Base-by-base conservation (phyloP, 2,888 invertebrate genomes). In the Koerneria pararmatus region DNA sequence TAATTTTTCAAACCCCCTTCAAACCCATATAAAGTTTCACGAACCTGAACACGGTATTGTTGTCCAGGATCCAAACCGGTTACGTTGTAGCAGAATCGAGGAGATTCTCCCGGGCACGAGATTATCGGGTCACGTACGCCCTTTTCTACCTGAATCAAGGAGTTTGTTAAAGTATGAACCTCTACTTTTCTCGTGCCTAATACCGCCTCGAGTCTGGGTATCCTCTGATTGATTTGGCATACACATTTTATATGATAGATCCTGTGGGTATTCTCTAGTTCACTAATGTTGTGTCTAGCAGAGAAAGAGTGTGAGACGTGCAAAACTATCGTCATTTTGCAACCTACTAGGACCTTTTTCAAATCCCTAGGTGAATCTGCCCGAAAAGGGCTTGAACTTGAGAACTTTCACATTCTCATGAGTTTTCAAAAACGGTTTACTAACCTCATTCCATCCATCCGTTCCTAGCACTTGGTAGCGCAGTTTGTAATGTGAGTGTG, bases 21-120 rank as follows among this genome's bases (percentile, higher is more conserved):
- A 35, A 35, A 8, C 34, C 5, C 35, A 1, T 22, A 6, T 22
- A 56, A 5, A 6, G 8, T 32, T 2, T 35, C 6, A 35, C 57
- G 3, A 5, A 77, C 78, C 65, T 83, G 79, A 8, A 82, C 79
- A 34, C 77, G 73, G 71, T 80, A 83, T 65, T 80, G 82, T 51
- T 78, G 77, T 51, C 82, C 82, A 8, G 78, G 77, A 11, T 82
- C 79, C 57, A 82, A 73, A 29, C 76, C 77, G 24, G 81, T 80
- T 27, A 80, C 78, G 69, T 82, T 81, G 77, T 72, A 82, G 67
- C 83, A 83, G 69, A 80, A 78, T 6, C 82, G 72, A 3, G 82
- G 80, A 11, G 74, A 73, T 31, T 77, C 73, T 35, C 76, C 77
- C 1, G 79, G 80, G 58, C 82, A 82, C 58, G 77, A 69, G 15